Percentiles rank a stretch among this genome's conserved stretches.
These are phyloP conservation scores for Venusia cambrica DNA, from an alignment of 2,888 invertebrate genomes.

Conservation along the genomic window DNA sequence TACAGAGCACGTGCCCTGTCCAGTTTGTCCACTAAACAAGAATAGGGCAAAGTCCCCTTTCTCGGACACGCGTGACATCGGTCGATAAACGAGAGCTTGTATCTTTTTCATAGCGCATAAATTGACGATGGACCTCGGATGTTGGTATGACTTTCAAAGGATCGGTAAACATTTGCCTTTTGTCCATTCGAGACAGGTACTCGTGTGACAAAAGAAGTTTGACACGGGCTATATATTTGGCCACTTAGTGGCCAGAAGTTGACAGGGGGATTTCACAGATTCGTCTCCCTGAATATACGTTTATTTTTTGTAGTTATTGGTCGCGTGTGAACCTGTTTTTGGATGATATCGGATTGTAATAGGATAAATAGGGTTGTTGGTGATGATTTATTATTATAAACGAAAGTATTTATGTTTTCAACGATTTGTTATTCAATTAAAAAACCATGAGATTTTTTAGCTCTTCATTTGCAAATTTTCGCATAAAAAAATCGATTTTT, in stretches of 20 bases:
- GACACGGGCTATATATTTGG: constrained; percentile 67
- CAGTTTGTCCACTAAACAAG: constrained; percentile 39
- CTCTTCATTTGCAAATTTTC: no score
- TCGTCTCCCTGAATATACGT: constrained; percentile 64
- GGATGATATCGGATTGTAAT: constrained; percentile 51
- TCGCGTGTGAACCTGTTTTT: constrained; percentile 64
- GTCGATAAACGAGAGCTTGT: constrained; percentile 34
- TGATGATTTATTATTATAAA: constrained; percentile 31
- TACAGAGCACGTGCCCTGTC: constrained; percentile 55
- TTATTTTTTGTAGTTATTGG: constrained; percentile 50
- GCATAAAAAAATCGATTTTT: no score
- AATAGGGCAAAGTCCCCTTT: constrained; percentile 33
- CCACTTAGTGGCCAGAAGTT: constrained; percentile 66
- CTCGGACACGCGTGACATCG: constrained; percentile 39
- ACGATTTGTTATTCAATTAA: no score
- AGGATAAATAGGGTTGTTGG: constrained; percentile 44
- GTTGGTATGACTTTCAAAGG: constrained; percentile 49
- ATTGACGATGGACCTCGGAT: constrained; percentile 72
- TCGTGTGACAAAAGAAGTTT: constrained; percentile 53
- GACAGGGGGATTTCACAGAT: constrained; percentile 59
- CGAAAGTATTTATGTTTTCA: no score
- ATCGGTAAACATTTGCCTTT: constrained; percentile 61
- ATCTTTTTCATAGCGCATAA: constrained; percentile 54
- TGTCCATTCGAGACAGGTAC: constrained; percentile 63
- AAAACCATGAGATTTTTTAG: no score